Percentiles rank a stretch among this genome's conserved stretches.
These are phyloP conservation scores for Omphaloscelis lunosa DNA, from an alignment of 2,888 invertebrate genomes.

Conservation along the genomic window DNA sequence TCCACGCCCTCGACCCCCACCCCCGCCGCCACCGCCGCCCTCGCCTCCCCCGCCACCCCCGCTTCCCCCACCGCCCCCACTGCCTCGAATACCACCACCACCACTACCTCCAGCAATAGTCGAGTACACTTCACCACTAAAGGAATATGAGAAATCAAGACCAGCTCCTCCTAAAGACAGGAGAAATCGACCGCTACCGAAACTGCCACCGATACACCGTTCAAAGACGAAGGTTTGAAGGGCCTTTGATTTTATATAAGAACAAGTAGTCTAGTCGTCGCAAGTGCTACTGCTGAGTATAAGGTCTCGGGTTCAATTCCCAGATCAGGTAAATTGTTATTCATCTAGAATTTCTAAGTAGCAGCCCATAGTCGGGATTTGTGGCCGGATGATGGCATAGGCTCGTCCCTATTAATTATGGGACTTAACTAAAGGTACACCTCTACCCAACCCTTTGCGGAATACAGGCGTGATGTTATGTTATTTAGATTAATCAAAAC, in stretches of 20 bases:
- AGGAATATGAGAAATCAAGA: not conserved
- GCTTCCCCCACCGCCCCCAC: not conserved
- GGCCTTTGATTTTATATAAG: not conserved
- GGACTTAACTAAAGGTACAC: too few species aligned
- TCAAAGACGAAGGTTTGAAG: slow-evolving; percentile 42
- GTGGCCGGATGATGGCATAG: too few species aligned
- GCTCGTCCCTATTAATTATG: too few species aligned
- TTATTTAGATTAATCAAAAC: too few species aligned
- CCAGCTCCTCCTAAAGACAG: not conserved
- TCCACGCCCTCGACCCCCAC: not conserved
- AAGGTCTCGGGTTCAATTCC: too few species aligned
- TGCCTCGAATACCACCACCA: slow-evolving; percentile 19
- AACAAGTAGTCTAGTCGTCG: not conserved
- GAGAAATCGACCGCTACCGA: slow-evolving; percentile 22
- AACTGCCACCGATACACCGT: not conserved
- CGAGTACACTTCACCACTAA: not conserved
- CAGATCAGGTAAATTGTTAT: too few species aligned
- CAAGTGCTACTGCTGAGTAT: too few species aligned
- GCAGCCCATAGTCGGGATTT: too few species aligned
- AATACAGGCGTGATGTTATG: too few species aligned
- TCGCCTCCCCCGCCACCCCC: fast-evolving
- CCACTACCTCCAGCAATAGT: slow-evolving; percentile 12
- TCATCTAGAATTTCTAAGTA: too few species aligned
- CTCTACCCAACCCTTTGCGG: too few species aligned
- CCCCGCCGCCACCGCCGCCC: fast-evolving